Evolutionary conservation across 2,113 vertebrate genomes (phyloP).

Genomic region (Calidris pygmaea): DNA sequence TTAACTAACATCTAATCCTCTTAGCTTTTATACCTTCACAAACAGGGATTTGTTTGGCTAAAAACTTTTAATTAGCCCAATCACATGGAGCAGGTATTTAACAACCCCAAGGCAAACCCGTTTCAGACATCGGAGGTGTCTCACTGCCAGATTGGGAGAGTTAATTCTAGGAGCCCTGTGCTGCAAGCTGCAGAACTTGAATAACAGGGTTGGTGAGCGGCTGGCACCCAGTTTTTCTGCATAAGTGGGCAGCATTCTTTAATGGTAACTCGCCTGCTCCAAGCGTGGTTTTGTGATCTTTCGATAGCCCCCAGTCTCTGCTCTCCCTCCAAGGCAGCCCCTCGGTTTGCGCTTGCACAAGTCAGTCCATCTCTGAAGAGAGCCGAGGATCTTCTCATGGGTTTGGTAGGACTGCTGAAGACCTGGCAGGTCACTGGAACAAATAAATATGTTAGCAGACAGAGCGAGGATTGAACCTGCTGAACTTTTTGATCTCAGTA

Average conservation of each 20-base stretch:
- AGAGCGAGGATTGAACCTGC: not conserved
- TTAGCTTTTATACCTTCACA: slow-evolving; percentile 72
- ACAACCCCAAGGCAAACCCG: slow-evolving; percentile 42
- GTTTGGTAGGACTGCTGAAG: not conserved
- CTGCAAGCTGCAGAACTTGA: slow-evolving; percentile 29
- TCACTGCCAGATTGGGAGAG: not conserved
- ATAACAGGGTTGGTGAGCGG: not conserved
- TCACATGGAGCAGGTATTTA: slow-evolving; percentile 69
- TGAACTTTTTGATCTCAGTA: not conserved
- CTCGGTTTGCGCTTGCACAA: not conserved
- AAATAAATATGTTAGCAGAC: not conserved
- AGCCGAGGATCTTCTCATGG: not conserved
- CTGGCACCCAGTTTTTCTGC: slow-evolving; percentile 57
- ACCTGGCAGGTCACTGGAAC: not conserved
- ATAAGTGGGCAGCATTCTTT: slow-evolving; percentile 54
- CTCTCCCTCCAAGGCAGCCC: not conserved
- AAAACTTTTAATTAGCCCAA: slow-evolving; percentile 63
- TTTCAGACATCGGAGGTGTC: slow-evolving; percentile 44
- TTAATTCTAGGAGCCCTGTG: slow-evolving; percentile 10
- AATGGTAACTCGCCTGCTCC: not conserved
- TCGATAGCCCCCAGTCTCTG: not conserved
- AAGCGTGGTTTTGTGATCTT: not conserved
- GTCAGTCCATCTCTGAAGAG: not conserved
- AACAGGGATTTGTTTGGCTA: slow-evolving; percentile 70
- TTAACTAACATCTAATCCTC: slow-evolving; percentile 77